Evolutionary conservation across 2,888 invertebrate species (phyloP), one percentile per base, ranked within the genome.

Genomic region (Diploptera punctata): DNA sequence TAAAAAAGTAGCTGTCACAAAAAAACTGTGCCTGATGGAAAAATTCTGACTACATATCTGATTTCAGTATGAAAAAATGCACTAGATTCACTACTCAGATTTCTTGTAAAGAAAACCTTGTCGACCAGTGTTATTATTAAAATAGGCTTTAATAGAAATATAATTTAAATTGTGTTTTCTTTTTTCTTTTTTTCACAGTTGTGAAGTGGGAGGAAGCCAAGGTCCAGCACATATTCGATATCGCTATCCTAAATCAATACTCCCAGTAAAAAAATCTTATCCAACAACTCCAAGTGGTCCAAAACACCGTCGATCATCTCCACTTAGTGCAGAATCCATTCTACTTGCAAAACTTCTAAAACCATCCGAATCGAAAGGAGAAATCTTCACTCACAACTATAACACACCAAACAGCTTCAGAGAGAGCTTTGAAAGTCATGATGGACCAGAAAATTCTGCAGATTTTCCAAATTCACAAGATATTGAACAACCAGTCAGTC

Each of bases 371-470:
- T n/a, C n/a, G n/a, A n/a, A n/a, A n/a, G n/a, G 18, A 10, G 24
- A 31, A 0, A 29, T 52, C 24, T 86, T 86, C 78, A 81, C 80
- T 13, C 77, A 81, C 13, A 75, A 79, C 18, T 86, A 85, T 79
- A 86, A 86, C 77, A 84, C 84, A 1, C 85, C 85, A 0, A 83
- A 85, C 68, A 77, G 80, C 19, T 85, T 85, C 76, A 78, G 85
- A 57, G 79, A 80, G 5, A 85, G 84, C 13, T 82, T 82, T 79
- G 84, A 85, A 75, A 80, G 81, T 0, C 80, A 79, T 67, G 82
- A 83, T 71, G 26, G 13, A 13, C 54, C 33, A 33, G 33, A 33
- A n/a, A n/a, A n/a, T n/a, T n/a, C n/a, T n/a, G n/a, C n/a, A n/a
- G n/a, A n/a, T n/a, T n/a, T n/a, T n/a, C n/a, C n/a, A n/a, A n/a